Base-by-base conservation (phyloP, 2,113 vertebrate genomes). In the human region DNA sequence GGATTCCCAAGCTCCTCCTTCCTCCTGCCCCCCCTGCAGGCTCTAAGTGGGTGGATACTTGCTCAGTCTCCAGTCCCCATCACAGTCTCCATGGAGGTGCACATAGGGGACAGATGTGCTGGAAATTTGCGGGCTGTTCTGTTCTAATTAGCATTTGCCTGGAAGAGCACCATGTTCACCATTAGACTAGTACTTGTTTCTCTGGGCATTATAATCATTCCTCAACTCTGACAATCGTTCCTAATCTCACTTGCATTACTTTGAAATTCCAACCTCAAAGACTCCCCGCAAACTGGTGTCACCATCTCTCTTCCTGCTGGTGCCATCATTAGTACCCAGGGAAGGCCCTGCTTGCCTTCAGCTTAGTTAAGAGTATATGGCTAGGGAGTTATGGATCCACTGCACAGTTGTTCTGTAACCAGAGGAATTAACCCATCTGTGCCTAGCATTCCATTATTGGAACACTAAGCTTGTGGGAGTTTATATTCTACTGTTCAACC, bases 261-360 rank as follows among this genome's bases (percentile, higher is more conserved):
- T 45, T 40, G 25, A 94, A 83, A 75, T 68, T 38, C 22, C 48
- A 84, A 48, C 14, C 52, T 61, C 23, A 11, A 38, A 91, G 11
- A 48, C 87, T 16, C 0, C 43, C 68, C 3, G 0, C 6, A 55
- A 38, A 12, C 48, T 5, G 9, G 13, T 1, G 1, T 22, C 57
- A 2, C 45, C 18, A 11, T n/a, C 35, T 27, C 83, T 73, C 40
- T 70, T 45, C 30, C 32, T 27, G 11, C 13, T 14, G 38, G 16
- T 5, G 25, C 17, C 23, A 52, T 32, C 3, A 1, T 18, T 0
- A 61, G 8, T 18, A 14, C 35, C 6, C 0, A 0, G 25, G 59
- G 66, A 66, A 50, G 61, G 35, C 38, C 25, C 25, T 52, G 35
- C 38, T 64, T 9, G 2, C 0, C 0, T 27, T 35, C 1, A 68